phyloP scores from a whole-genome alignment of 2,113 vertebrate genomes.

The Oncorhynchus nerka region DNA sequence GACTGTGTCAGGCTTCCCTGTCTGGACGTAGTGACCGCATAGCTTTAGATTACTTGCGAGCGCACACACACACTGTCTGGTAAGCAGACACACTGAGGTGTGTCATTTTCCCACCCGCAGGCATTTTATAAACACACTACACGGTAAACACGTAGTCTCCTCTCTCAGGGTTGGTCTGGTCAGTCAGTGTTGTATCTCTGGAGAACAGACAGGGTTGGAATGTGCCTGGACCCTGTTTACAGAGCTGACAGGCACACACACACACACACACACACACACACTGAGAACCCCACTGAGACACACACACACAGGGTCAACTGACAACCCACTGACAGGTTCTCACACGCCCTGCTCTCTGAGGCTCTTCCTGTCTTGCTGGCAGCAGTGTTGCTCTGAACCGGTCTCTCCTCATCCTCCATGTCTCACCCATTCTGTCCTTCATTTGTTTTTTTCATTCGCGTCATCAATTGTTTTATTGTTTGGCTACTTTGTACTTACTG shows the following conservation, averaged over 20 bases:
- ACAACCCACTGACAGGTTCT: conserved; percentile 58
- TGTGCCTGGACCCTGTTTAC: conserved; percentile 7
- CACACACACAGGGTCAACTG: conserved; percentile 44
- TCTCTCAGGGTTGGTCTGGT: neutral
- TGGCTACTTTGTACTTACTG: neutral
- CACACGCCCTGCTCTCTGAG: conserved; percentile 41
- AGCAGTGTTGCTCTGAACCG: neutral
- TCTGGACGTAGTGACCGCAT: neutral
- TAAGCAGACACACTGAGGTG: neutral
- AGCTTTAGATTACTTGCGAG: neutral
- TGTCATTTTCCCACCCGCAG: neutral
- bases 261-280: neutral
- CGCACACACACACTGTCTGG: neutral
- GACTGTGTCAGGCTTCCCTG: neutral
- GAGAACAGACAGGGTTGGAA: neutral
- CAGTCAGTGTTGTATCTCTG: neutral
- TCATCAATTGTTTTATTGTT: neutral
- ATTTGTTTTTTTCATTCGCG: neutral
- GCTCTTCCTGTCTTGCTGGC: neutral
- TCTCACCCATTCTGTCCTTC: conserved; percentile 19
- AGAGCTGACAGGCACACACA: neutral
- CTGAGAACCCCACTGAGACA: conserved; percentile 41
- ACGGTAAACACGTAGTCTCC: too few relatives aligned
- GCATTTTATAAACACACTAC: neutral
- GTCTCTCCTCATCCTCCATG: conserved; percentile 10